Evolutionary conservation across 2,888 invertebrate genomes (phyloP).

Genomic region (Congeria kusceri): DNA sequence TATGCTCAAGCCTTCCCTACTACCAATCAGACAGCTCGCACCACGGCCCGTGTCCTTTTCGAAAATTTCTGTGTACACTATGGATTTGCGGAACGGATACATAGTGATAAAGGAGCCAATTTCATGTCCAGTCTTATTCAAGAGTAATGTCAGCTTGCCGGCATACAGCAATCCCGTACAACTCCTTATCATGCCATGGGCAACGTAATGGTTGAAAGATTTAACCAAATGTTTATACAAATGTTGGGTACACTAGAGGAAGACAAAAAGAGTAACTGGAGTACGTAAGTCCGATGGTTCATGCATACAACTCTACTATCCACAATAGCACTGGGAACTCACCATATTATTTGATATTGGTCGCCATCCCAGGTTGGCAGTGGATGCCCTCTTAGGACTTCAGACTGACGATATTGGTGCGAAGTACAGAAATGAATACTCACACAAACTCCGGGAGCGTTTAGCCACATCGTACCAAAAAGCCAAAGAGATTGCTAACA

Average conservation of each 20-base stretch:
- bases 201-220: not conserved
- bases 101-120: not conserved
- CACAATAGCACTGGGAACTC: conserved; percentile 27
- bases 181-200: conserved; percentile 17
- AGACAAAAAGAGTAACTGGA: conserved; percentile 7
- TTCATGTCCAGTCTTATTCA: conserved; percentile 8
- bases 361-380: conserved; percentile 17
- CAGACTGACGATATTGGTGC: conserved; percentile 2
- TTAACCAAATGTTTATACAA: not conserved
- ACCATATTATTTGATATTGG: conserved; percentile 38
- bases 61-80: conserved; percentile 1
- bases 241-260: conserved; percentile 14
- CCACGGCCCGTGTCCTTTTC: not conserved
- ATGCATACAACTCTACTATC: conserved; percentile 33
- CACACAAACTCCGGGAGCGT: conserved; percentile 14
- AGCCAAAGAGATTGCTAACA: conserved; percentile 11
- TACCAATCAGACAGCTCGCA: conserved; percentile 6
- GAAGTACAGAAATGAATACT: conserved; percentile 6
- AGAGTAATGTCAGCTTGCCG: not conserved
- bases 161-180: conserved; percentile 3
- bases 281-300: conserved; percentile 17
- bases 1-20: conserved; percentile 17
- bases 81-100: conserved; percentile 1
- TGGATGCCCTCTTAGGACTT: conserved; percentile 29
- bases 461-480: conserved; percentile 10